phyloP scores from a whole-genome alignment of 1,140 invertebrate genomes.

The Anoplolepis gracilipes region DNA sequence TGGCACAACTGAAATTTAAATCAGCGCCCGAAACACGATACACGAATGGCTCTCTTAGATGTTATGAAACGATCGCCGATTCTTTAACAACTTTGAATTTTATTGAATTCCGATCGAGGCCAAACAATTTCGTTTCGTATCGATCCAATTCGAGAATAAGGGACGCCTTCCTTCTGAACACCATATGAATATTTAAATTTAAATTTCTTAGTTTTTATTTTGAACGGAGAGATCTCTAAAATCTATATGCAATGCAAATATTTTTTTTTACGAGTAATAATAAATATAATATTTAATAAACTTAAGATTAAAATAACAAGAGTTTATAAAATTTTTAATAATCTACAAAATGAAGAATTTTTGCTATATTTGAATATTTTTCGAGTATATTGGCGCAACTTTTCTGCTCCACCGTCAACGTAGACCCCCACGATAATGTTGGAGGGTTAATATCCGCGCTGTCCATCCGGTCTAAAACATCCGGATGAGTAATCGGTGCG shows the following conservation, averaged over 20 bases:
- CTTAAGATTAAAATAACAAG: neutral
- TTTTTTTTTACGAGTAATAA: neutral
- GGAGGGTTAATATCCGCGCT: slow-evolving; percentile 55
- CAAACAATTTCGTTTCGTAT: slow-evolving; percentile 7
- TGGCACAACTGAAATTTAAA: slow-evolving; percentile 74
- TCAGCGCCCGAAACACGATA: slow-evolving; percentile 56
- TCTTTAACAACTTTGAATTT: slow-evolving; percentile 25
- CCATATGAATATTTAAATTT: slow-evolving; percentile 30
- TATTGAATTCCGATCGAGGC: slow-evolving; percentile 34
- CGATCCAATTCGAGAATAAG: neutral
- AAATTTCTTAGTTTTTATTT: neutral
- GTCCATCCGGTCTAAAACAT: slow-evolving; percentile 65
- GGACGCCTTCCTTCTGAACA: neutral
- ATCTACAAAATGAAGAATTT: neutral
- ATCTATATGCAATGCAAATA: neutral
- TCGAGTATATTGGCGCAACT: neutral
- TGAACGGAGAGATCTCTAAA: neutral
- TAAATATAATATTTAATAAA: neutral
- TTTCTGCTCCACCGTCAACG: neutral
- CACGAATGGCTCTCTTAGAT: slow-evolving; percentile 42
- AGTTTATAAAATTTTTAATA: neutral
- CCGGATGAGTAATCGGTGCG: slow-evolving; percentile 61
- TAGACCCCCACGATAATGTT: slow-evolving; percentile 41
- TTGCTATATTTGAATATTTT: slow-evolving; percentile 18
- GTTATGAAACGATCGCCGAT: slow-evolving; percentile 31